These are phyloP conservation scores for Neotragus moschatus DNA, from an alignment of 2,113 vertebrate species.

Conservation along the genomic window DNA sequence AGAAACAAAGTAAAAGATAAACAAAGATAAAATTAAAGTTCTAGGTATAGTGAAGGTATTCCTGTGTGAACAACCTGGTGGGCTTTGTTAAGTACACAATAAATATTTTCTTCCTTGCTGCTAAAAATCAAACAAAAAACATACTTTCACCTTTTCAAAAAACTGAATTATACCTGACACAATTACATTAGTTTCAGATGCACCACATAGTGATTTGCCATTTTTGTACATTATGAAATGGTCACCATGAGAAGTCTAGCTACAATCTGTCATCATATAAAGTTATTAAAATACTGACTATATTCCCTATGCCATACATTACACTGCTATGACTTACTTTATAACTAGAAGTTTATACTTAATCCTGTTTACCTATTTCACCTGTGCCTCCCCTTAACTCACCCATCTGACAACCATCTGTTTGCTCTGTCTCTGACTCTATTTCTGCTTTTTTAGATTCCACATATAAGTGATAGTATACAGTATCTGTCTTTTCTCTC, in stretches of 20 bases:
- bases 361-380: not conserved
- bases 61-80: not conserved
- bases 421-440: not conserved
- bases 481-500: not conserved
- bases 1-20: not conserved
- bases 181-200: not conserved
- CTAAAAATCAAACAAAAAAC: not conserved
- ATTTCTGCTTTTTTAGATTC: not conserved
- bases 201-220: not conserved
- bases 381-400: not conserved
- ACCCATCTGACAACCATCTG: not conserved
- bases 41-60: not conserved
- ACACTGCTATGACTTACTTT: not conserved
- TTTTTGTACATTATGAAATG: not conserved
- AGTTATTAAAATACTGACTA: not conserved
- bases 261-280: not conserved
- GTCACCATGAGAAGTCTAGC: not conserved
- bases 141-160: not conserved
- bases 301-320: not conserved
- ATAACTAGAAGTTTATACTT: not conserved
- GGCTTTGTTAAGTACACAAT: not conserved
- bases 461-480: not conserved
- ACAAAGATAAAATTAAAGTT: not conserved
- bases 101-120: not conserved
- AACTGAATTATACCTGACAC: not conserved